These are phyloP conservation scores for Craseonycteris thonglongyai DNA, from an alignment of 2,113 vertebrate genomes.

Conservation along the genomic window DNA sequence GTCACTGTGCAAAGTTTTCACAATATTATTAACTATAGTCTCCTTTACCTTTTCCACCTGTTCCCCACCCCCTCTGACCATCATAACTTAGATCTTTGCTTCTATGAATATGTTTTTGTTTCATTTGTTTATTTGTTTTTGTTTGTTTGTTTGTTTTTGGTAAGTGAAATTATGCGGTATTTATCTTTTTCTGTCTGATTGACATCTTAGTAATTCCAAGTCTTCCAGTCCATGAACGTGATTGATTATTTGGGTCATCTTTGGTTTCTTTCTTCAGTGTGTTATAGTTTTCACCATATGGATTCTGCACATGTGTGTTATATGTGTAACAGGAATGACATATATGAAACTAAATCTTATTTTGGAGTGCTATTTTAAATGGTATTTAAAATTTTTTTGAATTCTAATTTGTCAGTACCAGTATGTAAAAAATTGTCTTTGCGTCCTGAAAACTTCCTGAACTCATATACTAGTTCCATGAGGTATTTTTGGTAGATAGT, in stretches of 20 bases:
- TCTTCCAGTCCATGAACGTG: neutral
- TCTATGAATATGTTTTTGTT: neutral
- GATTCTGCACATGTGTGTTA: neutral
- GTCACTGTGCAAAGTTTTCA: neutral
- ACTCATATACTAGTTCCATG: neutral
- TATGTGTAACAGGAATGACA: neutral
- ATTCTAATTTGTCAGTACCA: neutral
- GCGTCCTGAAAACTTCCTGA: neutral
- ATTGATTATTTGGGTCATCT: neutral
- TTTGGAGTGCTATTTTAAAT: neutral
- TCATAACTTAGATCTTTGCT: neutral
- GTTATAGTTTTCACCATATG: neutral
- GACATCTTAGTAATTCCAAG: neutral
- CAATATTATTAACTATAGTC: neutral
- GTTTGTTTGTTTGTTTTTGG: too few relatives aligned
- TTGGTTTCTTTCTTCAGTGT: neutral
- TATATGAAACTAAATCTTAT: neutral
- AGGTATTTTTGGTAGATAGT: neutral
- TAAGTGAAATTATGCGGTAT: neutral
- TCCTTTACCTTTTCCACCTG: neutral
- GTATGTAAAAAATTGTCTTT: neutral
- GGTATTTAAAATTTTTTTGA: neutral
- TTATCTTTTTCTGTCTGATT: neutral
- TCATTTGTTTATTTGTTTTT: too few relatives aligned
- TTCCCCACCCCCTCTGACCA: neutral